Base-by-base conservation (phyloP, 2,797 vertebrate species). In the Silurus aristotelis region DNA sequence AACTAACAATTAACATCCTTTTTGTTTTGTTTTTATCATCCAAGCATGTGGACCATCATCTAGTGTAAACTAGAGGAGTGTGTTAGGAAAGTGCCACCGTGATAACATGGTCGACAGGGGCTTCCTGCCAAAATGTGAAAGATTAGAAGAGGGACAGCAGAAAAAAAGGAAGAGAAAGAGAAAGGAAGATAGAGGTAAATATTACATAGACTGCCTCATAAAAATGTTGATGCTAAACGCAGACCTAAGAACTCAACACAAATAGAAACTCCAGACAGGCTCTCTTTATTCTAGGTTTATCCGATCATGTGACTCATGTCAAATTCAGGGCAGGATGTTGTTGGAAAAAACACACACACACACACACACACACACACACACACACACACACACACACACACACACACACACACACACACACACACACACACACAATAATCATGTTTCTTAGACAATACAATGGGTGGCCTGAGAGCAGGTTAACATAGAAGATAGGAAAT, bases 1-100 rank as follows among this genome's bases (percentile, higher is more conserved):
- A 87, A 91, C 86, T 90, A 91, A 92, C 92, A 91, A 90, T 90
- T 71, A 76, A 56, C 64, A 80, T 66, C 75, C 56, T 77, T 52
- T 52, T 52, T 52, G 38, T 38, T 38, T 38, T 38, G 38, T 70
- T 85, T 68, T 67, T 56, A 82, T 25, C 87, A 87, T 89, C 90
- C 89, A 72, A 90, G 87, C 82, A 81, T 84, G 83, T 56, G 67
- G 85, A 77, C 80, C 61, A 84, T 78, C 85, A 87, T 63, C 67
- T 83, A 27, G n/a, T 66, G 22, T 85, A 82, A 86, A 27, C 20
- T 82, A 86, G 83, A 87, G 79, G 67, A 19, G 72, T 19, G 38
- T 25, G 52, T 55, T 13, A 3, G 58, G 60, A 58, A 63, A 81
- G 31, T 31, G 22, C 7, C 17, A 56, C 61, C 15, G 48, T 5